These are phyloP conservation scores for Nymphalis io DNA, from an alignment of 1,140 invertebrate species.

Conservation along the genomic window DNA sequence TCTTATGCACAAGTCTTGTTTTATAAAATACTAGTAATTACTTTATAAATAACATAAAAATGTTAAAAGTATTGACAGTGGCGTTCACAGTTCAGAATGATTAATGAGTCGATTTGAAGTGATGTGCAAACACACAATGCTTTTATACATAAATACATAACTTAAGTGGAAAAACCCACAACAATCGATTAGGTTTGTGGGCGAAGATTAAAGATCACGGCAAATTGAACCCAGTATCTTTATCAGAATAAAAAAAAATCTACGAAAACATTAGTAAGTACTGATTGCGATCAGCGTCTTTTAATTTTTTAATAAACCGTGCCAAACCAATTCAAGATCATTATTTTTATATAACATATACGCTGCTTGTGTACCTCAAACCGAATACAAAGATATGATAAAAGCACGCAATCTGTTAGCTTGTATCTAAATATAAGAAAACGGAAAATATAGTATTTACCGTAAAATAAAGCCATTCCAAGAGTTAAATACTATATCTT, in stretches of 20 bases:
- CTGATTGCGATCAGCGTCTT: no score
- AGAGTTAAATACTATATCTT: background rate
- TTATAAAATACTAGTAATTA: slow-evolving; percentile 14
- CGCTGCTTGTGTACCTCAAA: no score
- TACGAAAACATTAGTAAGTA: no score
- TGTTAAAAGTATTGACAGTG: slow-evolving; percentile 32
- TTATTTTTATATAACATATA: no score
- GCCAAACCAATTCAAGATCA: no score
- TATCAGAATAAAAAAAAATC: background rate
- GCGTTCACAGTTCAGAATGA: slow-evolving; percentile 26
- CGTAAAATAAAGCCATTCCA: no score
- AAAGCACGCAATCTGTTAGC: no score
- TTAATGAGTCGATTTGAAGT: slow-evolving; percentile 28
- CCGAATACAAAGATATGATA: no score
- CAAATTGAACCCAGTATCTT: no score
- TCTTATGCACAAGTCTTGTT: background rate
- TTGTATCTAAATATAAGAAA: no score
- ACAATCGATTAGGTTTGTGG: slow-evolving; percentile 1
- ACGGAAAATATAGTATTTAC: no score
- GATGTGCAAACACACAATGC: slow-evolving; percentile 26
- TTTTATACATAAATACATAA: slow-evolving; percentile 6
- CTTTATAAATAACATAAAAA: slow-evolving; percentile 4
- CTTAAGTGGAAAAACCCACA: slow-evolving; percentile 30
- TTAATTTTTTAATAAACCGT: no score
- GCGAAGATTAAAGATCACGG: background rate